Evolutionary conservation across 2,113 vertebrate genomes (phyloP), one percentile per base, ranked within the genome.

Genomic region (Sylvilagus bachmani): DNA sequence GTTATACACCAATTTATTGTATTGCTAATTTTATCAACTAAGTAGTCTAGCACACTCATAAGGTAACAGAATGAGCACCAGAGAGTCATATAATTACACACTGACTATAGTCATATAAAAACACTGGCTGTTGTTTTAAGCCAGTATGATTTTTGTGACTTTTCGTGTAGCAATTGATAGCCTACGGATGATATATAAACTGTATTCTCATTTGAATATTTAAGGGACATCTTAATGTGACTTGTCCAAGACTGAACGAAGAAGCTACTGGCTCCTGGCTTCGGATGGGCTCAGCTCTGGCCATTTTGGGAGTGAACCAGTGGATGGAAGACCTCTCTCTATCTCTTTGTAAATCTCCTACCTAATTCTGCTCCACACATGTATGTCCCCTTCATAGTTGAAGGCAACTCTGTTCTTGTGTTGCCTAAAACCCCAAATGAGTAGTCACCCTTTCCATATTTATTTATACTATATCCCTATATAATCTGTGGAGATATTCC

Each of bases 11-110:
- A 38, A 74, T 92, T 36, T 85, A 22, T 55, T 84, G 89, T 55
- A 81, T 89, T 71, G 77, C 33, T 24, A 91, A 82, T 93, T 91
- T 62, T 21, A 17, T 33, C 69, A 73, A 36, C 12, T 36, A 80
- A 87, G 3, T 27, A 61, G 38, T 27, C 61, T 1, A 75, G 16
- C 10, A 84, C 70, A 70, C 10, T 58, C 66, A 90, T 49, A 82
- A 51, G 10, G 33, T 38, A 51, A 38, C 36, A 49, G 17, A 93
- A n/a, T 0, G 2, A 84, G 5, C 22, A 49, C 5, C 13, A 81
- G 13, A 64, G 8, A 87, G 25, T 16, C 14, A 5, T 6, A 29
- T 12, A 25, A 89, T 3, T 85, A 44, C 44, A 44, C 44, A 7
- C 44, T 44, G 44, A 44, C 44, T 44, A 44, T 7, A 44, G 44